Conservation (phyloP, 2,797 vertebrate genomes). For the Otolemur crassicaudatus region DNA sequence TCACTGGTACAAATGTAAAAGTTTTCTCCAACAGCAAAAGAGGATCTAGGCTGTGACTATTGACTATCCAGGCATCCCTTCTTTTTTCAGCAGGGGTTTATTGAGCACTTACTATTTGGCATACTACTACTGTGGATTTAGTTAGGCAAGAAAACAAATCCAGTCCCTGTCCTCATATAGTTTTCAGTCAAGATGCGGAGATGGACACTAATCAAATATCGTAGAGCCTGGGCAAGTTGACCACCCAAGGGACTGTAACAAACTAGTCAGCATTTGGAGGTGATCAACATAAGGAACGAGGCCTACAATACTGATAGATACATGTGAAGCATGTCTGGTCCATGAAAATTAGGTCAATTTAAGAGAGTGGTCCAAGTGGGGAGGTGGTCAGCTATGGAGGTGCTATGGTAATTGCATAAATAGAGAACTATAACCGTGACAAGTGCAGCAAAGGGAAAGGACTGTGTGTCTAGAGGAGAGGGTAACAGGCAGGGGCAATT, state of each 20-base stretch:
- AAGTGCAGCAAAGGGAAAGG: background rate
- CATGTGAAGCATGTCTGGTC: too few species aligned
- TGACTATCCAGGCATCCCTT: background rate
- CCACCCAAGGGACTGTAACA: too few species aligned
- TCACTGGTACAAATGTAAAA: background rate
- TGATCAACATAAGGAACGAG: too few species aligned
- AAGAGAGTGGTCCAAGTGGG: too few species aligned
- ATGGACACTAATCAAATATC: background rate
- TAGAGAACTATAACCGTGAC: background rate
- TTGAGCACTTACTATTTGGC: background rate
- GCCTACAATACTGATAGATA: too few species aligned
- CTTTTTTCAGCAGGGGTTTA: background rate
- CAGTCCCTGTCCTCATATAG: background rate
- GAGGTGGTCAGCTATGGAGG: too few species aligned
- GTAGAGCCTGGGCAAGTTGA: too few species aligned
- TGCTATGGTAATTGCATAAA: too few species aligned
- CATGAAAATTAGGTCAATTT: too few species aligned
- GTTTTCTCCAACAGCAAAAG: background rate
- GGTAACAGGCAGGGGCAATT: accelerated
- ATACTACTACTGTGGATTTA: background rate
- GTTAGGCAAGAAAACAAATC: background rate
- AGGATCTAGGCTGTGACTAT: background rate
- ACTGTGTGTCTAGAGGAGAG: accelerated
- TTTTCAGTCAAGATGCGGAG: background rate
- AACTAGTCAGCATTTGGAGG: too few species aligned